These are phyloP conservation scores for Odocoileus virginianus DNA, from an alignment of 2,113 vertebrate species.

Conservation along the genomic window DNA sequence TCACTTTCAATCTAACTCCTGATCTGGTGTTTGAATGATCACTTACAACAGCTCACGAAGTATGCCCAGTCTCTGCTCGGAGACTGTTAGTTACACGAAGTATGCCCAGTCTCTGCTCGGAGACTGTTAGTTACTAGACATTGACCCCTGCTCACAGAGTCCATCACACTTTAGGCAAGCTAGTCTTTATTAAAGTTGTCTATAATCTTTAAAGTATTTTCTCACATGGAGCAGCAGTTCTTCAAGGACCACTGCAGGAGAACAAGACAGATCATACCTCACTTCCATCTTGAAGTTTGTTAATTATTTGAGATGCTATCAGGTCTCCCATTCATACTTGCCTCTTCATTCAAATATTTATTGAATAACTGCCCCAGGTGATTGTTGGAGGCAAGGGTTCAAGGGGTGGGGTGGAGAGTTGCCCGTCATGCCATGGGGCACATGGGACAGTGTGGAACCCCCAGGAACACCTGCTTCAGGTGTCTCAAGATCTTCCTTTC, in stretches of 20 bases:
- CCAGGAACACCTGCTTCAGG: background rate
- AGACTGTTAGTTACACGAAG: background rate
- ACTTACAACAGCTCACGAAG: background rate
- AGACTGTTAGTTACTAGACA: background rate
- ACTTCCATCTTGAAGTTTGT: background rate
- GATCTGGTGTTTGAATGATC: background rate
- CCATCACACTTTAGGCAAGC: background rate
- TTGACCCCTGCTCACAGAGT: background rate
- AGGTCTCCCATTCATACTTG: background rate
- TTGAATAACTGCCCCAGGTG: background rate
- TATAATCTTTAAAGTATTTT: background rate
- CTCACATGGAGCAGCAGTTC: background rate
- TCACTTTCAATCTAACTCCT: background rate
- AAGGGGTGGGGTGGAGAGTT: background rate
- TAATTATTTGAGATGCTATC: background rate
- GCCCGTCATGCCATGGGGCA: background rate
- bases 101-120: background rate
- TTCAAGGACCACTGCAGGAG: background rate
- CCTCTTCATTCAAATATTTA: background rate
- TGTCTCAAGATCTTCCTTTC: background rate
- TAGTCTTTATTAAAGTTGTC: background rate
- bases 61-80: background rate
- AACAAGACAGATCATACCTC: background rate
- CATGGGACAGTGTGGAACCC: fast-evolving
- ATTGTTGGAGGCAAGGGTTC: background rate